Evolutionary conservation across 2,888 invertebrate species (phyloP), one percentile per base, ranked within the genome.

Genomic region (Mimas tiliae): DNA sequence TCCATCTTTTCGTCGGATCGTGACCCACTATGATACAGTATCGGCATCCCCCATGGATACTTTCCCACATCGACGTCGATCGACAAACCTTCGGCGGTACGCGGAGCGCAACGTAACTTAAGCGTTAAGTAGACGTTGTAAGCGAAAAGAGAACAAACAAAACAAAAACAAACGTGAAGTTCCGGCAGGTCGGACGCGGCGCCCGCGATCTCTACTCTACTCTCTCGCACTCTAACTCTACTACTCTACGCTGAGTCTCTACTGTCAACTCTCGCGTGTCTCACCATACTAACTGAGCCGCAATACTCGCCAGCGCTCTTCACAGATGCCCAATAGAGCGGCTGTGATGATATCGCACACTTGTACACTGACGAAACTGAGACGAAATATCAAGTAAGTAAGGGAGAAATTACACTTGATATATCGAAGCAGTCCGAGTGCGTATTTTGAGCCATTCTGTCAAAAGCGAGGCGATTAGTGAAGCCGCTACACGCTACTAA

Each of bases 81-180:
- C 80, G 80, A 84, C 82, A 82, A 84, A 77, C 78, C 72, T 73
- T 79, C 83, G 82, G 82, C 80, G 78, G 74, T 72, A 76, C 80
- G 79, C 78, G 74, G 84, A 82, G 84, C 83, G 86, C 86, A 85
- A 86, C 81, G 80, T 81, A 86, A 85, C 82, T 74, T 77, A 70
- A 78, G 83, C 79, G 80, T 83, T 80, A 69, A 74, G 72, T 76
- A 83, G 82, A 88, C 85, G 83, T 83, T 71, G 81, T 77, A 89
- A 91, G 91, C 91, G 88, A 90, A 89, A 90, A 89, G 90, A 88
- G 88, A 90, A 89, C 86, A 87, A 90, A 90, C 88, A 89, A 88
- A 91, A 91, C 86, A 89, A 89, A 82, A 90, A 91, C 90, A 90
- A 91, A 90, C 87, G 75, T 82, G 90, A 90, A 90, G 89, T 89